Conservation (phyloP, 1,140 invertebrate genomes). For the Tenebrio molitor region DNA sequence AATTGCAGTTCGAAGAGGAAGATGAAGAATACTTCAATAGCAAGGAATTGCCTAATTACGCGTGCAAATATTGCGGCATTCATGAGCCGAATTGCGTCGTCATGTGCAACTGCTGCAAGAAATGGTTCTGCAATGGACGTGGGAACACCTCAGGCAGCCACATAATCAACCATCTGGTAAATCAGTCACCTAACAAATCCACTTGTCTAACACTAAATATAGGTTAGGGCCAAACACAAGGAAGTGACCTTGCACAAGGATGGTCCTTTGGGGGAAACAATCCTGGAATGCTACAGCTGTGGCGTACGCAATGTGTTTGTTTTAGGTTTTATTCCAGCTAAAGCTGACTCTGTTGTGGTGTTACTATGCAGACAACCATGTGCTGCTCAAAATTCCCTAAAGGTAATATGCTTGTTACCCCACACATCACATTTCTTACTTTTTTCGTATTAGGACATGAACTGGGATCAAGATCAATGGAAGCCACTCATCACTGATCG, state of each 20-base stretch:
- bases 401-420: conserved; percentile 53
- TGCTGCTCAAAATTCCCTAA: conserved; percentile 90
- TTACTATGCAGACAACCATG: conserved; percentile 97
- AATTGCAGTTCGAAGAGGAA: conserved; percentile 91
- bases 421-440: neutral
- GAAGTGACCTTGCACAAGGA: conserved; percentile 98
- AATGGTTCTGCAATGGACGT: conserved; percentile 99
- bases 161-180: conserved; percentile 96
- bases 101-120: conserved; percentile 98
- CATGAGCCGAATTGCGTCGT: conserved; percentile 98
- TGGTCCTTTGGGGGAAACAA: conserved; percentile 96
- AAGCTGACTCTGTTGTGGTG: conserved; percentile 99
- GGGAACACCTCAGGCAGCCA: conserved; percentile 99
- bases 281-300: conserved; percentile 99
- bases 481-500: conserved; percentile 97
- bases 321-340: conserved; percentile 98
- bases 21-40: conserved; percentile 93
- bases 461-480: conserved; percentile 99
- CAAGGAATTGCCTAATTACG: conserved; percentile 91
- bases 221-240: conserved; percentile 95
- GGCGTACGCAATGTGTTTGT: conserved; percentile 98
- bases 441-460: conserved; percentile 92
- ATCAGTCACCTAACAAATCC: neutral
- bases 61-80: conserved; percentile 99
- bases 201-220: conserved; percentile 5